Percentiles rank a stretch among this genome's conserved stretches.
Evolutionary conservation across 2,797 vertebrate genomes (phyloP).

Genomic region (Tolypeutes matacus): DNA sequence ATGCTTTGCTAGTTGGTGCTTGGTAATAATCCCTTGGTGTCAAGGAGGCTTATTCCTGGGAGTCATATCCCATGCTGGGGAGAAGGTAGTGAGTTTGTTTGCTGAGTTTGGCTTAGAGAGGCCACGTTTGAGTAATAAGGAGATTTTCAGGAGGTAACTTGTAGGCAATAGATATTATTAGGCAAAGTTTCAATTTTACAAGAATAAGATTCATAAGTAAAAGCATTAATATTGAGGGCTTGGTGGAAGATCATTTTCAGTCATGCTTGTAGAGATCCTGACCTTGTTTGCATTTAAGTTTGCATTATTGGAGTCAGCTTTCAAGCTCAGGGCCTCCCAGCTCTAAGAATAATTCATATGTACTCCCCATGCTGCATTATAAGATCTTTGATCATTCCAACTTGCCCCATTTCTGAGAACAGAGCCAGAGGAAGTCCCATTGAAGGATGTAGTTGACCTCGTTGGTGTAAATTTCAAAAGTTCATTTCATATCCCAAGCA

Average conservation of each 20-base stretch:
- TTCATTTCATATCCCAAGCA: background rate
- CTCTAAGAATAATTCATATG: background rate
- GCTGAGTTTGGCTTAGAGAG: too few species aligned
- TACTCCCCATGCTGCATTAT: background rate
- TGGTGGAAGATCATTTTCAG: background rate
- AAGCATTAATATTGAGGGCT: too few species aligned
- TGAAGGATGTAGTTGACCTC: background rate
- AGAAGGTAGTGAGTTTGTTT: too few species aligned
- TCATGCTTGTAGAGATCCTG: background rate
- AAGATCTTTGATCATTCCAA: background rate
- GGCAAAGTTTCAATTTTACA: too few species aligned
- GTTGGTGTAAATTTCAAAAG: background rate
- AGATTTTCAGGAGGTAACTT: too few species aligned
- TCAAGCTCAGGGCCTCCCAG: background rate
- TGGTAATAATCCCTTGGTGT: too few species aligned
- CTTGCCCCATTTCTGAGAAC: background rate
- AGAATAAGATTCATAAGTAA: too few species aligned
- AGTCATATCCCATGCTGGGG: too few species aligned
- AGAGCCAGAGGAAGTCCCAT: background rate
- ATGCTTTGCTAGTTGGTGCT: too few species aligned
- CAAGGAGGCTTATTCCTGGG: too few species aligned
- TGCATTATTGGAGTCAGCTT: background rate
- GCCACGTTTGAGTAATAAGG: too few species aligned
- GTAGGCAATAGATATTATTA: too few species aligned
- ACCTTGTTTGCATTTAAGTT: slow-evolving; percentile 19